Base-by-base conservation (phyloP, 2,113 vertebrate species). In the Brachionichthys hirsutus region DNA sequence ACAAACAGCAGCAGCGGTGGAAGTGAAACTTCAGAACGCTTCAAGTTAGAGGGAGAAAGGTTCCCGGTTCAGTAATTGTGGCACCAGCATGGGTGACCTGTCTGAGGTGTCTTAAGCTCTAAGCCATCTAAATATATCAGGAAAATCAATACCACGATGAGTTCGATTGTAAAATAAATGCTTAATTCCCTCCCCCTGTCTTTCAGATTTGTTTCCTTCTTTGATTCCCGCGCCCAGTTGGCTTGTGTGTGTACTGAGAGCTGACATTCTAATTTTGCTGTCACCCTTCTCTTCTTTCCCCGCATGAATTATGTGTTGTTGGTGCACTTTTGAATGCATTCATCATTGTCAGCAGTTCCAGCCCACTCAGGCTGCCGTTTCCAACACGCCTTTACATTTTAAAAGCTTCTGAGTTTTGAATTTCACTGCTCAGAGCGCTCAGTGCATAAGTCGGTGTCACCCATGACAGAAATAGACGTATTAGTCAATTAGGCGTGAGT, bases 261-360 rank as follows among this genome's bases (percentile, higher is more conserved):
- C 50, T 36, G 15, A 56, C 51, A 24, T 73, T 82, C 57, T 78
- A 38, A 58, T 72, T 74, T 64, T 30, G 16, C 47, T 15, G 45
- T 81, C 51, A 60, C 68, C 67, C 63, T 47, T 53, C 61, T 59
- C 45, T 68, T 16, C 35, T 69, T 64, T 43, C 80, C 80, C 82
- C 67, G 38, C 63, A 49, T 45, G 12, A 80, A 65, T 75, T 57
- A 52, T 56, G 38, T 58, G 44, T 9, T 46, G 44, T n/a, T 11
- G n/a, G 2, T 46, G 14, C 16, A 15, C 48, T 64, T 54, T 73
- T 70, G 56, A 71, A 77, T 57, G 61, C 72, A 84, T 85, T 83
- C 47, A 75, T 78, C 75, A 63, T 54, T 80, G 73, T 84, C 81
- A 81, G 85, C 82, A 82, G 38, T 70, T 67, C 47, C 75, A 67